Percentiles rank a stretch among this genome's conserved stretches.
These are phyloP conservation scores for Podarcis siculus DNA, from an alignment of 2,797 vertebrate species.

Conservation along the genomic window DNA sequence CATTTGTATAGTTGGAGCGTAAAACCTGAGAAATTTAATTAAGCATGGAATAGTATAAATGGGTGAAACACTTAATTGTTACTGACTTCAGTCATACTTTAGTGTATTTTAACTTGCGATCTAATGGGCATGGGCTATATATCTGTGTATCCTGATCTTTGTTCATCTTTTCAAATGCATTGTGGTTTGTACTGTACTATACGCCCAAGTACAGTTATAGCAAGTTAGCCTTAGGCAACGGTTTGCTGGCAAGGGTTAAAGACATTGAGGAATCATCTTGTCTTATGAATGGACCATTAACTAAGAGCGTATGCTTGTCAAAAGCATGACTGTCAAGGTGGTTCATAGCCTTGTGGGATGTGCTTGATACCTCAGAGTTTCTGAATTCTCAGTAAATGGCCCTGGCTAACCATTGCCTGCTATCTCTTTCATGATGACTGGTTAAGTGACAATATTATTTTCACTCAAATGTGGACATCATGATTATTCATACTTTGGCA, in stretches of 20 bases:
- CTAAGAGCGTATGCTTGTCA: not conserved
- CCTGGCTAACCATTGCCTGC: not conserved
- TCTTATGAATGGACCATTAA: not conserved
- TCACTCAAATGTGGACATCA: not conserved
- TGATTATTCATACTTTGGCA: conserved; percentile 18
- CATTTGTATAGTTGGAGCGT: not conserved
- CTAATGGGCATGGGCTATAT: not conserved
- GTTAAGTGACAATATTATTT: not conserved
- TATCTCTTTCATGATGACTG: not conserved
- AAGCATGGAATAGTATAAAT: not conserved
- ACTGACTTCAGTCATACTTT: not conserved
- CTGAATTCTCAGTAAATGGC: not conserved
- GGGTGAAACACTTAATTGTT: not conserved
- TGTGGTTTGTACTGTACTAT: not conserved
- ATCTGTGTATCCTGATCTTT: not conserved
- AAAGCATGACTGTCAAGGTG: conserved; percentile 7
- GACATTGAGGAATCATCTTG: not conserved
- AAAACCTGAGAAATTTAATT: not conserved
- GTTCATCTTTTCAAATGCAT: not conserved
- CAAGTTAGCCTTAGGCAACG: not conserved
- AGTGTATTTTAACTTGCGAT: not conserved
- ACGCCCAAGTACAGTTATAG: not conserved
- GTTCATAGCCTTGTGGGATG: not conserved
- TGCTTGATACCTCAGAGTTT: not conserved
- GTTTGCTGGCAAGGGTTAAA: conserved; percentile 5